A percentile compares a stretch with the other conserved stretches of the same genome.
phyloP scores from a whole-genome alignment of 2,888 invertebrate species.

The Drosophila antonietae region DNA sequence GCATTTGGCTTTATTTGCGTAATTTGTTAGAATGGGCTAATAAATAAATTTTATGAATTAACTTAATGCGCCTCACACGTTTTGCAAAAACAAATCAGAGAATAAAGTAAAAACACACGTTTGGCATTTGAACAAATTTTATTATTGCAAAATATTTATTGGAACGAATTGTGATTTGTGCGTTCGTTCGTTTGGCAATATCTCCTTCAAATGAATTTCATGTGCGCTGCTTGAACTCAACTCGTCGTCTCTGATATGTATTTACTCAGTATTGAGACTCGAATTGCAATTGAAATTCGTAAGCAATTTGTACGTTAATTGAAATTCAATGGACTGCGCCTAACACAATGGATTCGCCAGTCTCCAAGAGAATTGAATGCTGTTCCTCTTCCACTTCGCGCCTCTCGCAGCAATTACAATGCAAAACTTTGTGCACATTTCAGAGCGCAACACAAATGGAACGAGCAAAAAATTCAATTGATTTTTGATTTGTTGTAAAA shows the following conservation, averaged over 20 bases:
- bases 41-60: conserved; percentile 47
- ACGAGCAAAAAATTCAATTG: not conserved
- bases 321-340: conserved; percentile 66
- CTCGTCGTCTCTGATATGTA: conserved; percentile 22
- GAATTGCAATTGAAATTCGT: conserved; percentile 60
- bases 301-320: conserved; percentile 66
- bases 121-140: conserved; percentile 24
- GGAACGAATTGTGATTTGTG: conserved; percentile 25
- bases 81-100: conserved; percentile 26
- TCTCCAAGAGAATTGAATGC: conserved; percentile 1
- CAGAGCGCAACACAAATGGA: conserved; percentile 21
- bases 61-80: conserved; percentile 38
- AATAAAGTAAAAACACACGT: conserved; percentile 10
- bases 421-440: conserved; percentile 29
- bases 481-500: conserved; percentile 5
- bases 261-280: conserved; percentile 55
- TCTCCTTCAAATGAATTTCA: conserved; percentile 65
- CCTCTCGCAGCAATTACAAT: conserved; percentile 34
- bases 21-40: conserved; percentile 44
- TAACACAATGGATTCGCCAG: conserved; percentile 19
- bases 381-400: not conserved
- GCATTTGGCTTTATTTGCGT: conserved; percentile 43
- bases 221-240: conserved; percentile 26
- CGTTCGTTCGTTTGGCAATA: conserved; percentile 45
- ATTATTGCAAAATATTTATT: conserved; percentile 27